A percentile compares a stretch with the other conserved stretches of the same genome.
Evolutionary conservation across 2,888 invertebrate genomes (phyloP).

Genomic region (Meliscaeva auricollis): DNA sequence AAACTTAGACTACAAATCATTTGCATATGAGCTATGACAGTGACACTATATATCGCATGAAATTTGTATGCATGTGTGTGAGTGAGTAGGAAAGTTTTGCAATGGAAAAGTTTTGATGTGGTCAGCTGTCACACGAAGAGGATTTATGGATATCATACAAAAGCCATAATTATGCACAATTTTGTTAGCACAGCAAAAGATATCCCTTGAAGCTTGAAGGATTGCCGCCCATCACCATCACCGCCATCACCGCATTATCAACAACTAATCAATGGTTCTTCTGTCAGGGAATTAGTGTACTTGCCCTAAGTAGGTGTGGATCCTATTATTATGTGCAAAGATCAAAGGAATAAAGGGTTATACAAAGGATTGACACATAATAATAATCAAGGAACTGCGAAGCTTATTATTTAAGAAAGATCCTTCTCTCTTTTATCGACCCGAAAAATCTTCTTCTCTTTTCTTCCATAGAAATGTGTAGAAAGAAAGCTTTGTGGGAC

Average conservation of each 20-base stretch:
- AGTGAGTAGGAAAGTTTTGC: conserved; percentile 46
- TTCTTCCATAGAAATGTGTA: conserved; percentile 1
- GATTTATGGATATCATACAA: conserved; percentile 66
- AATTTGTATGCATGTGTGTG: neutral
- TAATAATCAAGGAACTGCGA: conserved; percentile 53
- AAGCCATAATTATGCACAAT: conserved; percentile 69
- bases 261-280: conserved; percentile 32
- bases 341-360: conserved; percentile 51
- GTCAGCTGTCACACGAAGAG: conserved; percentile 68
- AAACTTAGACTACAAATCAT: conserved; percentile 72
- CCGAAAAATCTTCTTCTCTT: conserved; percentile 35
- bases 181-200: conserved; percentile 47
- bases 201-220: conserved; percentile 34
- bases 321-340: conserved; percentile 35
- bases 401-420: conserved; percentile 33
- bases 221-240: neutral
- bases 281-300: conserved; percentile 39
- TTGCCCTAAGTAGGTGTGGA: conserved; percentile 2
- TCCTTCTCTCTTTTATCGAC: conserved; percentile 37
- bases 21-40: conserved; percentile 72
- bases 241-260: neutral
- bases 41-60: conserved; percentile 30
- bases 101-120: conserved; percentile 72
- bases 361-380: conserved; percentile 23
- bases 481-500: conserved; percentile 37